Percentiles rank a stretch among this genome's conserved stretches.
These are phyloP conservation scores for Dasyornis broadbenti DNA, from an alignment of 2,113 vertebrate genomes.

Conservation along the genomic window DNA sequence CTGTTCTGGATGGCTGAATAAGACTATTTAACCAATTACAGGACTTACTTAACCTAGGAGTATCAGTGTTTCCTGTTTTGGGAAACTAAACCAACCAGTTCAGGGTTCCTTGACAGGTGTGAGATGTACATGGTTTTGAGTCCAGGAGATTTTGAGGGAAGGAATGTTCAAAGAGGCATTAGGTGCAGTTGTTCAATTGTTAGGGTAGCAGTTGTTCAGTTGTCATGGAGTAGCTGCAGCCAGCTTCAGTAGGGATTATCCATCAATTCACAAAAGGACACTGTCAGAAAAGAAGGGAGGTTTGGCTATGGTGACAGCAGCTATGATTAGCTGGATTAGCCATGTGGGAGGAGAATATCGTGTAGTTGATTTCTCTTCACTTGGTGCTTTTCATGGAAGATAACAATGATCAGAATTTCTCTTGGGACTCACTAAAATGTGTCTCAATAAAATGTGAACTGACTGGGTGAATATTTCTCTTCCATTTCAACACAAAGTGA, in stretches of 20 bases:
- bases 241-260: background rate
- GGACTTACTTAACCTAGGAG: background rate
- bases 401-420: background rate
- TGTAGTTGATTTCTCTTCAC: background rate
- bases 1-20: background rate
- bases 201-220: background rate
- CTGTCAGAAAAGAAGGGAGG: background rate
- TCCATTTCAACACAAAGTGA: rapidly evolving
- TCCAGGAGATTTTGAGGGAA: background rate
- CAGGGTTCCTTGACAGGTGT: background rate
- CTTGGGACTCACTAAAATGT: background rate
- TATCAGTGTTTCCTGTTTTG: background rate
- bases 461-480: background rate
- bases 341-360: background rate
- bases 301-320: background rate
- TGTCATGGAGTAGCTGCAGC: background rate
- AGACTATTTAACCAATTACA: background rate
- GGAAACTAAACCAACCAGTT: background rate
- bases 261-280: background rate
- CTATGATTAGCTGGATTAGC: background rate
- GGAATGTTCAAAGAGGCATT: background rate
- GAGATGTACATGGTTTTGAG: background rate
- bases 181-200: background rate
- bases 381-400: background rate
- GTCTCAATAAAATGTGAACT: background rate